A percentile compares a stretch with the other conserved stretches of the same genome.
phyloP scores from a whole-genome alignment of 2,888 invertebrate species.

The Scelioninae gen. 1 region DNA sequence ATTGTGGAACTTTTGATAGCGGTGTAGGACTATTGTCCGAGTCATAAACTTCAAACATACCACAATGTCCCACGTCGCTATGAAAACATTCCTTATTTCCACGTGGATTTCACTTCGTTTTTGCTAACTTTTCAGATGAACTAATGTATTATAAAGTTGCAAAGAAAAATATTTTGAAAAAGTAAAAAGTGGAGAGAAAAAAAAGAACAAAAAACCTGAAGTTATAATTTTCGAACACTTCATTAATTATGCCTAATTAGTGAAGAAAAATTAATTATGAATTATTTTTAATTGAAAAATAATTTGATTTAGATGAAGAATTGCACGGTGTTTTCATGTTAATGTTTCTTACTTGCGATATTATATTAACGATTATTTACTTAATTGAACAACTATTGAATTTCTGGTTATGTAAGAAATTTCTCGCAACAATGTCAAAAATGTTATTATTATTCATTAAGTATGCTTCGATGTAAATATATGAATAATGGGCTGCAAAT shows the following conservation, averaged over 20 bases:
- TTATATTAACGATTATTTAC: not conserved
- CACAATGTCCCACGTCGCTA: slow-evolving; percentile 50
- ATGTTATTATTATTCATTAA: not conserved
- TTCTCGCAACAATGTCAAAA: not conserved
- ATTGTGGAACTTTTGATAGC: slow-evolving; percentile 61
- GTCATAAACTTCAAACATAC: slow-evolving; percentile 58
- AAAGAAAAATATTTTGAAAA: slow-evolving; percentile 17
- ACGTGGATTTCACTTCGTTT: slow-evolving; percentile 40
- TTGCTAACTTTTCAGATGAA: slow-evolving; percentile 24
- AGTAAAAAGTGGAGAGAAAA: no score
- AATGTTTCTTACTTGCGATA: no score
- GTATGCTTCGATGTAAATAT: slow-evolving; percentile 7
- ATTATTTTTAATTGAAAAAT: no score
- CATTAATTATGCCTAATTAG: not conserved
- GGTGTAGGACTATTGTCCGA: slow-evolving; percentile 54
- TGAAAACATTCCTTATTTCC: slow-evolving; percentile 57
- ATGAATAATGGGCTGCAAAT: slow-evolving; percentile 11
- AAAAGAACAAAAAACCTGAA: not conserved
- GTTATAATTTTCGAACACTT: slow-evolving; percentile 10
- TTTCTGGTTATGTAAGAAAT: no score
- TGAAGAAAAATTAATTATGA: no score
- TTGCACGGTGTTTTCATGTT: no score
- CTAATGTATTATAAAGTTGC: slow-evolving; percentile 23
- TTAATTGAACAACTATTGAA: not conserved
- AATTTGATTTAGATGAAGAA: no score